Evolutionary conservation across 1,140 invertebrate species (phyloP).

Genomic region (Tribolium castaneum): DNA sequence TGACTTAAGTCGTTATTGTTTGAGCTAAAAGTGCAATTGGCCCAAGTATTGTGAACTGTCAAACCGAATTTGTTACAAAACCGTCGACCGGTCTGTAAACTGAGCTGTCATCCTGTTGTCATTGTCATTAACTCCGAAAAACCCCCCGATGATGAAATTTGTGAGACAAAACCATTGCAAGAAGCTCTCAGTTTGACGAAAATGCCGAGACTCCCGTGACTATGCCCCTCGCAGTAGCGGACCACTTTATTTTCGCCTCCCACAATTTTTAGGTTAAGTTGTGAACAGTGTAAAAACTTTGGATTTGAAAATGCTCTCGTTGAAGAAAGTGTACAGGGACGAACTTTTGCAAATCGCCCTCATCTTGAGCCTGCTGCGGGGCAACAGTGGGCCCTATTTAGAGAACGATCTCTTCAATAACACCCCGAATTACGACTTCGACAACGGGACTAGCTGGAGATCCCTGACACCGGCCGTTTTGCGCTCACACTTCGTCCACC

Average conservation of each 20-base stretch:
- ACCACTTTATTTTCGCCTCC: background rate
- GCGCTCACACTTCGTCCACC: slow-evolving; percentile 73
- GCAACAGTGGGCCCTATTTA: slow-evolving; percentile 77
- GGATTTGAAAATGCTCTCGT: slow-evolving; percentile 70
- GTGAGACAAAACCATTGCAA: slow-evolving; percentile 22
- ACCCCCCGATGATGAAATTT: slow-evolving; percentile 10
- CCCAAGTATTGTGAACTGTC: background rate
- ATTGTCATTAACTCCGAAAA: background rate
- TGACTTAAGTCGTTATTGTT: slow-evolving; percentile 7
- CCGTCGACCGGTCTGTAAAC: slow-evolving; percentile 6
- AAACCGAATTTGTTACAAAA: background rate
- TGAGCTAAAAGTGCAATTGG: slow-evolving; percentile 2
- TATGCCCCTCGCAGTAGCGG: background rate
- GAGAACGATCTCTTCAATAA: slow-evolving; percentile 67
- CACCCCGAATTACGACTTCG: slow-evolving; percentile 67
- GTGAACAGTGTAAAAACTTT: slow-evolving; percentile 19
- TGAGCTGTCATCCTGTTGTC: slow-evolving; percentile 23
- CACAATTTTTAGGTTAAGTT: slow-evolving; percentile 46
- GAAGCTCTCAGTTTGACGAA: background rate
- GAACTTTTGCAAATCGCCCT: slow-evolving; percentile 83
- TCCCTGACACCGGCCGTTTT: slow-evolving; percentile 66
- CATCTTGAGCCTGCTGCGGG: slow-evolving; percentile 79
- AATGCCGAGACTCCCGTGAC: background rate
- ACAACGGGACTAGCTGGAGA: slow-evolving; percentile 76
- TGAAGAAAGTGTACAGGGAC: slow-evolving; percentile 82